phyloP scores from a whole-genome alignment of 2,888 invertebrate genomes.

The Rhagonycha fulva region DNA sequence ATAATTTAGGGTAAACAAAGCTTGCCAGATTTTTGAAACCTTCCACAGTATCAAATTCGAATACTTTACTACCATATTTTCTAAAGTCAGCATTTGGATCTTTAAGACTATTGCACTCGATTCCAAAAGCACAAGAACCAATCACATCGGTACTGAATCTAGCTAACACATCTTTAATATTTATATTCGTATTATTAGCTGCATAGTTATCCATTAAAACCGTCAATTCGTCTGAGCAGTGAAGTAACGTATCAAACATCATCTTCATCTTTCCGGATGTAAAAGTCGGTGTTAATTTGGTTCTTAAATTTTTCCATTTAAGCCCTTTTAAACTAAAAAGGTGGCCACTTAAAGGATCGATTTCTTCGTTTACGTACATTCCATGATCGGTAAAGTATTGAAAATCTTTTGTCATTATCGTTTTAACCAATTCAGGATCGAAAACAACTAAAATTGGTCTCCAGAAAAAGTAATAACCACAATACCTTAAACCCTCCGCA shows the following conservation, averaged over 20 bases:
- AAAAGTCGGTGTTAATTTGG: conserved; percentile 66
- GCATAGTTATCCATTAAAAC: conserved; percentile 10
- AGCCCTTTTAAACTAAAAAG: conserved; percentile 60
- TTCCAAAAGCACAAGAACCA: conserved; percentile 62
- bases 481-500: conserved; percentile 47
- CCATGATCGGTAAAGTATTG: conserved; percentile 58
- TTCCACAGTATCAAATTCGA: conserved; percentile 32
- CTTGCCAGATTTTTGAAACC: conserved; percentile 33
- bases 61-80: conserved; percentile 34
- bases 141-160: conserved; percentile 63
- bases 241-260: conserved; percentile 62
- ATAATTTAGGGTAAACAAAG: conserved; percentile 38
- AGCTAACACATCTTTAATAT: conserved; percentile 57
- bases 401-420: conserved; percentile 49
- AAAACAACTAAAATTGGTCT: conserved; percentile 64
- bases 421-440: conserved; percentile 55
- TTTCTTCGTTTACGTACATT: conserved; percentile 59
- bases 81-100: conserved; percentile 58
- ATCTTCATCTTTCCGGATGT: conserved; percentile 66
- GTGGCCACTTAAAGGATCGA: conserved; percentile 62
- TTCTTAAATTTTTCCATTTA: conserved; percentile 64
- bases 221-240: conserved; percentile 58
- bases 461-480: conserved; percentile 67
- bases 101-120: conserved; percentile 60
- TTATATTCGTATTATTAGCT: conserved; percentile 14